These are phyloP conservation scores for Bombus difficillimus DNA, from an alignment of 1,140 invertebrate genomes.

Conservation along the genomic window DNA sequence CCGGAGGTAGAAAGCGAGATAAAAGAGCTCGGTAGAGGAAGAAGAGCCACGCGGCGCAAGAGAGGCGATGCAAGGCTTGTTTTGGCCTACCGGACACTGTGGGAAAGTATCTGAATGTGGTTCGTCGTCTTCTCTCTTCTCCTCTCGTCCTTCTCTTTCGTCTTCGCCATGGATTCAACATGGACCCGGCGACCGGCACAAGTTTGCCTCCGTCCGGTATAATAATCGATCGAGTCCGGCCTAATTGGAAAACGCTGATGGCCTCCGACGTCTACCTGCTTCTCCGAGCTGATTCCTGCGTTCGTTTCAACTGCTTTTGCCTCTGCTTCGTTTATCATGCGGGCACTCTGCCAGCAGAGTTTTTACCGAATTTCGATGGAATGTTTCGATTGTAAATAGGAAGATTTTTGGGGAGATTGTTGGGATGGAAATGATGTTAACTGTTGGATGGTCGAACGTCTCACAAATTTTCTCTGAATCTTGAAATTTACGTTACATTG, in stretches of 20 bases:
- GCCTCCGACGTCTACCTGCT: slow-evolving; percentile 28
- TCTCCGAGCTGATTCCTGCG: not conserved
- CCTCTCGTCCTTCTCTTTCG: slow-evolving; percentile 1
- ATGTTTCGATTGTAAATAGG: not conserved
- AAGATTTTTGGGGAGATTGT: not conserved
- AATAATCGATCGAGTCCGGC: slow-evolving; percentile 61
- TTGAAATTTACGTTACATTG: not conserved
- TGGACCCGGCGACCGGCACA: not conserved
- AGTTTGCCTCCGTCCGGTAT: slow-evolving; percentile 37
- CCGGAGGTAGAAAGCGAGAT: slow-evolving; percentile 46
- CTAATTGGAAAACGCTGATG: slow-evolving; percentile 69
- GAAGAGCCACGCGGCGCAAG: slow-evolving; percentile 33
- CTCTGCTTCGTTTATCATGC: not conserved
- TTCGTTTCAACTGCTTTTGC: not conserved
- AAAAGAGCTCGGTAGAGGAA: slow-evolving; percentile 20
- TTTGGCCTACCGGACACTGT: slow-evolving; percentile 77
- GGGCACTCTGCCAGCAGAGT: slow-evolving; percentile 12
- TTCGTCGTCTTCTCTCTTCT: slow-evolving; percentile 27
- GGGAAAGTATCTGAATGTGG: slow-evolving; percentile 77
- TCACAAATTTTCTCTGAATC: not conserved
- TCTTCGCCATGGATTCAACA: not conserved
- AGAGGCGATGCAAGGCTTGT: slow-evolving; percentile 54
- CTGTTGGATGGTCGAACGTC: not conserved
- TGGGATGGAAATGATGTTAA: not conserved
- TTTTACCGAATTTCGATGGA: not conserved